phyloP scores from a whole-genome alignment of 2,888 invertebrate species.

The Leptopilina drosophilae region DNA sequence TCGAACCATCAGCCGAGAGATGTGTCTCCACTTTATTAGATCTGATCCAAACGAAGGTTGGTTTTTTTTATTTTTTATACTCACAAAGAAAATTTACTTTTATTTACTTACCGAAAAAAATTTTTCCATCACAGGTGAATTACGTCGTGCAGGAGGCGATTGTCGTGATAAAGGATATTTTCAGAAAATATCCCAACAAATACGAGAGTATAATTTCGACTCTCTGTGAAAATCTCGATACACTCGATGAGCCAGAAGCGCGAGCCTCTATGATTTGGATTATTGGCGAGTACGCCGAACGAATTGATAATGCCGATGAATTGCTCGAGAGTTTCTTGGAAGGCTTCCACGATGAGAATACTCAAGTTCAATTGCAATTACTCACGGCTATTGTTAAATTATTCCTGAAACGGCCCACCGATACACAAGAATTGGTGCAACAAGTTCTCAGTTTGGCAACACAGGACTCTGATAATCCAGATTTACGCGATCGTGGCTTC shows the following conservation, averaged over 20 bases:
- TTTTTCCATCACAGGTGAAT: conserved; percentile 81
- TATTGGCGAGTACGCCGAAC: conserved; percentile 98
- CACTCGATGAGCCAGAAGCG: conserved; percentile 98
- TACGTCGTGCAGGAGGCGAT: conserved; percentile 99
- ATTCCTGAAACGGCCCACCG: conserved; percentile 97
- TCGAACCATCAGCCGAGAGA: conserved; percentile 97
- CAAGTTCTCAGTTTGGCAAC: conserved; percentile 94
- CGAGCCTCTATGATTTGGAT: conserved; percentile 98
- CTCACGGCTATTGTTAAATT: conserved; percentile 99
- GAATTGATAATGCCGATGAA: conserved; percentile 99
- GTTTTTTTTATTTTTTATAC: background rate
- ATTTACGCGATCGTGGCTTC: conserved; percentile 97
- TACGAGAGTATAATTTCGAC: conserved; percentile 99
- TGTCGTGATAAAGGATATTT: conserved; percentile 98
- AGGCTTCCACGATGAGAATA: conserved; percentile 98
- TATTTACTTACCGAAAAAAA: background rate
- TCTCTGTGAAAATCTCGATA: conserved; percentile 98
- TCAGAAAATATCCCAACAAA: conserved; percentile 98
- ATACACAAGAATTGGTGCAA: conserved; percentile 98
- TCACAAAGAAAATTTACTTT: no score
- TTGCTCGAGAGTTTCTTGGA: conserved; percentile 98
- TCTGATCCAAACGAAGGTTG: conserved; percentile 97
- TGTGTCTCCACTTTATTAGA: conserved; percentile 98
- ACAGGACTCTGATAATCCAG: conserved; percentile 98
- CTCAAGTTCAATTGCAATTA: conserved; percentile 96